Evolutionary conservation across 2,888 invertebrate species (phyloP).

Genomic region (Serripes groenlandicus): DNA sequence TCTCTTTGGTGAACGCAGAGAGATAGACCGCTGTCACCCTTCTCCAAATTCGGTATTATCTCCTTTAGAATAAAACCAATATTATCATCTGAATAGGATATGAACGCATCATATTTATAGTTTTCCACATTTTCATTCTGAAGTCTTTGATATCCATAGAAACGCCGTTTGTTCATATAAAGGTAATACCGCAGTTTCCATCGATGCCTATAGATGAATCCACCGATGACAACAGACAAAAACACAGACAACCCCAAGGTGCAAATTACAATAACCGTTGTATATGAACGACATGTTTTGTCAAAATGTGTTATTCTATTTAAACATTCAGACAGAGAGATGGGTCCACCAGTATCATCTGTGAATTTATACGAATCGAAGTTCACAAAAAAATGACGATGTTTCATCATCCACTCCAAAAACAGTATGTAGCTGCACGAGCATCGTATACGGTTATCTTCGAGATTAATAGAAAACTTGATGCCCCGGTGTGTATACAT

Average conservation of each 20-base stretch:
- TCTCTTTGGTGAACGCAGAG: constrained; percentile 70
- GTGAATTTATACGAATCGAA: constrained; percentile 29
- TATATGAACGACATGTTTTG: constrained; percentile 13
- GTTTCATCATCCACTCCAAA: constrained; percentile 34
- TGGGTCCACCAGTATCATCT: neutral
- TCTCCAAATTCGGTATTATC: constrained; percentile 36
- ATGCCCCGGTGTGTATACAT: neutral
- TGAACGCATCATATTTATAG: constrained; percentile 64
- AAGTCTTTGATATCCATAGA: constrained; percentile 25
- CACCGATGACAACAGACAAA: constrained; percentile 31
- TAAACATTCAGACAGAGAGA: neutral
- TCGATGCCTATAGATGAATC: constrained; percentile 48
- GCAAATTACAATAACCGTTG: neutral
- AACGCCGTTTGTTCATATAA: constrained; percentile 46
- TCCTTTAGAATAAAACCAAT: constrained; percentile 25
- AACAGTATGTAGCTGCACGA: neutral
- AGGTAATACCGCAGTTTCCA: constrained; percentile 63
- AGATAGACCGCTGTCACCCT: constrained; percentile 26
- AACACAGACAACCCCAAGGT: constrained; percentile 3
- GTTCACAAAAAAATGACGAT: neutral
- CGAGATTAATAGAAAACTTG: neutral
- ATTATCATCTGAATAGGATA: constrained; percentile 59
- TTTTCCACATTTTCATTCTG: constrained; percentile 2
- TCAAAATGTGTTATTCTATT: neutral
- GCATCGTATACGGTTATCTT: neutral